Conservation (phyloP, 2,797 vertebrate genomes). For the Silurus aristotelis region DNA sequence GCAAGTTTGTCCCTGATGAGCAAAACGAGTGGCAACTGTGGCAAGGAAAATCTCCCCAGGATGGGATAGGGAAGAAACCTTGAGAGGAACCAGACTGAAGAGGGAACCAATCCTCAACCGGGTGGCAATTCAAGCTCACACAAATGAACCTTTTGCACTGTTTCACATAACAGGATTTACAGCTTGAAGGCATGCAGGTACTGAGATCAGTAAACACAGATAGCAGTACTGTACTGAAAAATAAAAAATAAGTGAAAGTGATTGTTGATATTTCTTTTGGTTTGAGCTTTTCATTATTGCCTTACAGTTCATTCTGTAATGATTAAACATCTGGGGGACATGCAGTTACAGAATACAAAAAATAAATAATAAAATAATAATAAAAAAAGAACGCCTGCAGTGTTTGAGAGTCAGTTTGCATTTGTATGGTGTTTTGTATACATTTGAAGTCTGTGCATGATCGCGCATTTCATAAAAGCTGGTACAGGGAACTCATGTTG, state of each 20-base stretch:
- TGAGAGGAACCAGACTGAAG: too few relatives aligned
- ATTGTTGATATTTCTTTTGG: not conserved
- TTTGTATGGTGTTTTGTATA: too few relatives aligned
- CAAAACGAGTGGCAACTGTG: too few relatives aligned
- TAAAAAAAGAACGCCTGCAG: too few relatives aligned
- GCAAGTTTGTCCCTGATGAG: too few relatives aligned
- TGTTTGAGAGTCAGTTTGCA: too few relatives aligned
- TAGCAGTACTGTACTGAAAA: not conserved
- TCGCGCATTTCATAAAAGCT: too few relatives aligned
- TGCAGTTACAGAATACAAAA: not conserved
- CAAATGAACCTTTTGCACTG: not conserved
- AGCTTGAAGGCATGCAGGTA: not conserved
- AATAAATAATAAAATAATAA: too few relatives aligned
- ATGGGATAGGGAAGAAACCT: not conserved
- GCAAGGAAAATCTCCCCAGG: not conserved
- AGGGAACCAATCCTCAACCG: too few relatives aligned
- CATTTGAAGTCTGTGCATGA: too few relatives aligned
- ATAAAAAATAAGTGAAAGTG: not conserved
- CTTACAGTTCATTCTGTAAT: not conserved
- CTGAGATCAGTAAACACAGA: not conserved
- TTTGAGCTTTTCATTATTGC: not conserved
- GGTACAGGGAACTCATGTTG: too few relatives aligned
- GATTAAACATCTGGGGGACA: not conserved
- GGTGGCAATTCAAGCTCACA: too few relatives aligned
- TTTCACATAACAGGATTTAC: not conserved